These are phyloP conservation scores for Pterois miles DNA, from an alignment of 2,797 vertebrate genomes.

Conservation along the genomic window DNA sequence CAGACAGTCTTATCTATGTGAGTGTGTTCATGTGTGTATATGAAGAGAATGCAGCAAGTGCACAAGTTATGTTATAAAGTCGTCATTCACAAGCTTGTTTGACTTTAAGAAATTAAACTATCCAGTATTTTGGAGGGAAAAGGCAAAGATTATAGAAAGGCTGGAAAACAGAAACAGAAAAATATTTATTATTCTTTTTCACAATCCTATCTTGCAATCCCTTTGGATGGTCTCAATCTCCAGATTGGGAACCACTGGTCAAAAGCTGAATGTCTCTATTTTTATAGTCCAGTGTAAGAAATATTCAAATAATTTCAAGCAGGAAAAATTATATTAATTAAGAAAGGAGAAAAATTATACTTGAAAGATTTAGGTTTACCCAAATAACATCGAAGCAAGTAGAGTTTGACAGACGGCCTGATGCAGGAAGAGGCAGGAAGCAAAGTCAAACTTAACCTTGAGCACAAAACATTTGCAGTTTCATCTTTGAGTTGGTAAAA, in stretches of 20 bases:
- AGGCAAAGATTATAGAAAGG: not conserved
- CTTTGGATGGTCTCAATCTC: not conserved
- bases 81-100: not conserved
- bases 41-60: not conserved
- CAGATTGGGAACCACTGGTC: not conserved
- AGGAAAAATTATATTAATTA: not conserved
- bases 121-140: not conserved
- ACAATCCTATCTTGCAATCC: not conserved
- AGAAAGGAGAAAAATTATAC: too few species aligned
- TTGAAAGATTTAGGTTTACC: too few species aligned
- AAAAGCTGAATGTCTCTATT: not conserved
- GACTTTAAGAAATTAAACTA: not conserved
- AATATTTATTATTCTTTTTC: not conserved
- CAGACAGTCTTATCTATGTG: slow-evolving; percentile 3
- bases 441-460: not conserved
- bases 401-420: not conserved
- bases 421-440: not conserved
- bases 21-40: slow-evolving; percentile 6
- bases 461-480: not conserved
- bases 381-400: not conserved
- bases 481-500: not conserved
- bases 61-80: not conserved
- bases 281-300: not conserved
- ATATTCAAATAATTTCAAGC: not conserved
- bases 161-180: not conserved